Evolutionary conservation across 2,888 invertebrate genomes (phyloP).

Genomic region (Microctonus aethiopoides): DNA sequence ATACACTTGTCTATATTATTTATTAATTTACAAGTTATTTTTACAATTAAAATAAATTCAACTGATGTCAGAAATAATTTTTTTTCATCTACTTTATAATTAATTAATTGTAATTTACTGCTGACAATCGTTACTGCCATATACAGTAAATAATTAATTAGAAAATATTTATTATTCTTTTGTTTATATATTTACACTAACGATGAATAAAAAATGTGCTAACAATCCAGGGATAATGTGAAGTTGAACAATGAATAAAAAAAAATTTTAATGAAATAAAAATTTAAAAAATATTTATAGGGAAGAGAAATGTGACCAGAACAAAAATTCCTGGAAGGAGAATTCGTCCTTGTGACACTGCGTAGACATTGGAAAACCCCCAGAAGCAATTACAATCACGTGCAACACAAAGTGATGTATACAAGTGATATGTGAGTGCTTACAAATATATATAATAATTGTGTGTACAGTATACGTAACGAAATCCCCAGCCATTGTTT

Average conservation of each 20-base stretch:
- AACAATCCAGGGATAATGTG: background rate
- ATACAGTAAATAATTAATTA: background rate
- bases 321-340: background rate
- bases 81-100: background rate
- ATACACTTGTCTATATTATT: background rate
- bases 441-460: background rate
- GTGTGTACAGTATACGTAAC: background rate
- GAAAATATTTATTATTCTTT: background rate
- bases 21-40: background rate
- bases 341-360: constrained; percentile 43
- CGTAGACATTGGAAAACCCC: constrained; percentile 46
- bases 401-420: constrained; percentile 42
- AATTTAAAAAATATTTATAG: background rate
- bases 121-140: background rate
- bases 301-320: background rate
- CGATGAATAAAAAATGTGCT: background rate
- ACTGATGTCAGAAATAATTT: background rate
- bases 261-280: background rate
- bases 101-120: background rate
- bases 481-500: background rate
- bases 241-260: background rate
- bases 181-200: background rate
- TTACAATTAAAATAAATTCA: background rate
- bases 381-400: constrained; percentile 48
- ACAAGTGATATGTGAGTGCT: background rate